phyloP scores from a whole-genome alignment of 2,113 vertebrate genomes.

The Dicaeum eximium region DNA sequence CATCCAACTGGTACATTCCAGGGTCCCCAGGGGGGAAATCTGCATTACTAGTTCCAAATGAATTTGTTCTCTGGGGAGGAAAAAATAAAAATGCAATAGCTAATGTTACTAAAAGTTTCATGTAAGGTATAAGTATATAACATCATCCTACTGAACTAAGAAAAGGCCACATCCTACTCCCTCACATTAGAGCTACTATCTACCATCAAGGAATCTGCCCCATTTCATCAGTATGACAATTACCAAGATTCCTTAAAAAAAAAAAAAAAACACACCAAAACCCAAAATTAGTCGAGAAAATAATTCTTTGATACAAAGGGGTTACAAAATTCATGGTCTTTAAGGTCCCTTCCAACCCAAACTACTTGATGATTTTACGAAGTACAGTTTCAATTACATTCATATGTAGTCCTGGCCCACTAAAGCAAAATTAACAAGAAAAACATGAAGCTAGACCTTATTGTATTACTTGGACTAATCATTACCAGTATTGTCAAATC shows the following conservation, averaged over 20 bases:
- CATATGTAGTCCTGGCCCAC: not conserved
- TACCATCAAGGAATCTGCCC: not conserved
- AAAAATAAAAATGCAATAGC: not conserved
- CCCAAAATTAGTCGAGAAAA: not conserved
- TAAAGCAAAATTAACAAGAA: not conserved
- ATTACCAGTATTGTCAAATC: not conserved
- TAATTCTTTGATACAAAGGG: not conserved
- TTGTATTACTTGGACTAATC: too few species aligned
- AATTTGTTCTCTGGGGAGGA: constrained; percentile 77
- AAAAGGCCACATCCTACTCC: not conserved
- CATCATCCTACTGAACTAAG: not conserved
- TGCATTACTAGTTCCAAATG: constrained; percentile 82
- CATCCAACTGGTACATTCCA: constrained; percentile 92
- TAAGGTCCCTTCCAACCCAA: not conserved
- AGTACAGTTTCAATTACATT: not conserved
- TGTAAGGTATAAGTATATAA: not conserved
- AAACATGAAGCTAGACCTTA: not conserved
- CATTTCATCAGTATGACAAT: not conserved
- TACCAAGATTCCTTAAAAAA: not conserved
- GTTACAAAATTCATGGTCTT: not conserved
- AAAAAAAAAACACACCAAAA: not conserved
- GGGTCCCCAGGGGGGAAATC: constrained; percentile 73
- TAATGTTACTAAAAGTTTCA: not conserved
- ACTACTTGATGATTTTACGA: not conserved
- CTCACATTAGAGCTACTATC: not conserved